These are phyloP conservation scores for Malurus melanocephalus DNA, from an alignment of 2,113 vertebrate species.

Conservation along the genomic window DNA sequence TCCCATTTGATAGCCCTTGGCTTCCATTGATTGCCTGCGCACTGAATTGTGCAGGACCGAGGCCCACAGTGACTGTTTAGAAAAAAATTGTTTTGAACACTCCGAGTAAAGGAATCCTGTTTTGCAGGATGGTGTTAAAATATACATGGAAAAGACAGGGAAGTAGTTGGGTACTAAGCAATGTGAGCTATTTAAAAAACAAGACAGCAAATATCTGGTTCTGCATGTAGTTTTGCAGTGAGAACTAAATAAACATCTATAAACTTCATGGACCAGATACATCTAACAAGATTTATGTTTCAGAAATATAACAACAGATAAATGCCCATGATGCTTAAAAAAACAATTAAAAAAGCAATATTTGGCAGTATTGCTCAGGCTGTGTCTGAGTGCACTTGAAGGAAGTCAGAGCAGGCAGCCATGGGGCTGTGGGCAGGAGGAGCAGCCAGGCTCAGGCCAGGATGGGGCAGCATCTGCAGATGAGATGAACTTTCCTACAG, in stretches of 20 bases:
- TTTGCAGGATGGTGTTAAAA: background rate
- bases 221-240: background rate
- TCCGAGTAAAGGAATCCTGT: background rate
- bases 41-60: background rate
- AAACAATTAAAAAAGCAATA: background rate
- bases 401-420: background rate
- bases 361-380: background rate
- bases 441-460: background rate
- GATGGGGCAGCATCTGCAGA: background rate
- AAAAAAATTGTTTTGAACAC: background rate
- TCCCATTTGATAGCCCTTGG: background rate
- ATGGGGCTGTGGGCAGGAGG: background rate
- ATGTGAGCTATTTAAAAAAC: background rate
- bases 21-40: background rate
- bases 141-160: background rate
- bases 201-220: background rate
- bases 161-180: background rate
- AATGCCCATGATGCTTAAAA: background rate
- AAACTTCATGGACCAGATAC: background rate
- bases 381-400: background rate
- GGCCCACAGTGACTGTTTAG: background rate
- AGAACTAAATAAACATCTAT: background rate
- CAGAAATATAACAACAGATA: background rate
- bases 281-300: background rate
- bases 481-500: background rate